Evolutionary conservation across 2,113 vertebrate genomes (phyloP).

Genomic region (Haemorhous mexicanus): DNA sequence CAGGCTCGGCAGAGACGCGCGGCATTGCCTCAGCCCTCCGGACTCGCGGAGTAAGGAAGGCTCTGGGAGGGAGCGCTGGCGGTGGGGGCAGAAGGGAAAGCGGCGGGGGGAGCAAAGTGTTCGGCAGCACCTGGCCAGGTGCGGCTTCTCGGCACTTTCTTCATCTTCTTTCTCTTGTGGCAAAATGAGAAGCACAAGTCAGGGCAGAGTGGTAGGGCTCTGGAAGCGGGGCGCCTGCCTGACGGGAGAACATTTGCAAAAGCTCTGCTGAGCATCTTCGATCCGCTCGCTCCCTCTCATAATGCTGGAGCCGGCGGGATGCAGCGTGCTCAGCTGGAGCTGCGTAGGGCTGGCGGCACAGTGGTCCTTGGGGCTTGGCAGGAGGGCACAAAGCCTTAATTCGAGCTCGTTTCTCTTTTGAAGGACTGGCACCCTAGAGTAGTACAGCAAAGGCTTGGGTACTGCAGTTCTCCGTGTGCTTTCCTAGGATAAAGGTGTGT

Average conservation of each 20-base stretch:
- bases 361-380: background rate
- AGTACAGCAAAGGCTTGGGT: background rate
- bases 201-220: background rate
- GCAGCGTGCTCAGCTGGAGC: background rate
- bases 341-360: background rate
- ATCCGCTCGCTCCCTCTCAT: background rate
- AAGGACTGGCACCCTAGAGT: background rate
- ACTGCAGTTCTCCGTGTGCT: background rate
- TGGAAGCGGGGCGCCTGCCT: background rate
- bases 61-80: background rate
- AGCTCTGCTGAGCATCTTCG: background rate
- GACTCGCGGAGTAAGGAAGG: fast-evolving
- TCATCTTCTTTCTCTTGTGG: background rate
- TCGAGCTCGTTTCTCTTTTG: background rate
- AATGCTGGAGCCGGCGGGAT: background rate
- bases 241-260: background rate
- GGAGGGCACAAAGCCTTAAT: background rate
- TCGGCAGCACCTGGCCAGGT: background rate
- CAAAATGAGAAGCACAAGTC: background rate
- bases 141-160: background rate
- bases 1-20: background rate
- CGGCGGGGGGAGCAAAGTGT: fast-evolving
- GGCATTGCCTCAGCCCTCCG: background rate
- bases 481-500: background rate
- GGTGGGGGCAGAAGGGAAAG: fast-evolving